Percentiles rank a stretch among this genome's conserved stretches.
phyloP scores from a whole-genome alignment of 2,888 invertebrate species.

The Latrodectus hesperus region DNA sequence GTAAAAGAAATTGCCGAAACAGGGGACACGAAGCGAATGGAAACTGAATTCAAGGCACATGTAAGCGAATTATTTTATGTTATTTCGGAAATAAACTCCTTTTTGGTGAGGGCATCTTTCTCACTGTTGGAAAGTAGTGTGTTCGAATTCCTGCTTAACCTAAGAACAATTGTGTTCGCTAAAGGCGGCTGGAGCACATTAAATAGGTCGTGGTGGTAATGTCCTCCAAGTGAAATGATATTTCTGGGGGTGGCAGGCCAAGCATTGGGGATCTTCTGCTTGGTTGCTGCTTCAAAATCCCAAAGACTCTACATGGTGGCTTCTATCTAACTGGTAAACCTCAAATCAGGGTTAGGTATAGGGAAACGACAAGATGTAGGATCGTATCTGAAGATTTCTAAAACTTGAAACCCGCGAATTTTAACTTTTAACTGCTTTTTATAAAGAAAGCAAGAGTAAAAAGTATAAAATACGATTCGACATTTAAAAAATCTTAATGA shows the following conservation, averaged over 20 bases:
- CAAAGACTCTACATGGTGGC: neutral
- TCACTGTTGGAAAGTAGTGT: neutral
- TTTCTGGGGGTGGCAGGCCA: too few species aligned
- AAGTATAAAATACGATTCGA: too few species aligned
- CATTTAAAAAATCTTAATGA: too few species aligned
- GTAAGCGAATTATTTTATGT: neutral
- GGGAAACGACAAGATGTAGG: neutral
- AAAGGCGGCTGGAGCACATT: too few species aligned
- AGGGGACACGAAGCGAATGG: constrained; percentile 91
- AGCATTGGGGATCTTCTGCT: too few species aligned
- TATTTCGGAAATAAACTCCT: neutral
- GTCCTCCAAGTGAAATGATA: too few species aligned
- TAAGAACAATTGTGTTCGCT: neutral
- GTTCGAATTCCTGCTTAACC: neutral
- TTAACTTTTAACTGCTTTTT: too few species aligned
- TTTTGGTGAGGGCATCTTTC: too few species aligned
- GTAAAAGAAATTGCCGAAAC: constrained; percentile 95
- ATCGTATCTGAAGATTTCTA: too few species aligned
- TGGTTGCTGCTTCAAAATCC: neutral
- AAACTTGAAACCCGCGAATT: too few species aligned
- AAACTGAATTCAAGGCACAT: constrained; percentile 87
- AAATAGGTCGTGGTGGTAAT: too few species aligned
- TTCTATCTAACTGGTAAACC: neutral
- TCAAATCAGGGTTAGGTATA: neutral
- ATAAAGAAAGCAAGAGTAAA: too few species aligned